Conservation (phyloP, 1,140 invertebrate species). For the Melipona quadrifasciata region DNA sequence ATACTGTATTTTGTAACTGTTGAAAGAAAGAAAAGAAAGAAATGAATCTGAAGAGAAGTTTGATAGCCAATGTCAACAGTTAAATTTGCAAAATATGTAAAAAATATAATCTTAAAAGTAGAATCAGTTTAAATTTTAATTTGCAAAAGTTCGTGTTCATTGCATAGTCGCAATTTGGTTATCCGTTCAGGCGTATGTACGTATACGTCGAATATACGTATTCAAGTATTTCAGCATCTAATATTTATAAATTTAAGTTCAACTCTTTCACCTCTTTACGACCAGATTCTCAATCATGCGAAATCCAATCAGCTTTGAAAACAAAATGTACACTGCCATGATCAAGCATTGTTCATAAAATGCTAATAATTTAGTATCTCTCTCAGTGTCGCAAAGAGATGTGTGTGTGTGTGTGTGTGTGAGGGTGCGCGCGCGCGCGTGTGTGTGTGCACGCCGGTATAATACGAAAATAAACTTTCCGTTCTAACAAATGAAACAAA, state of each 20-base stretch:
- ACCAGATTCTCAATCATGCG: not conserved
- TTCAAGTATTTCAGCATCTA: not conserved
- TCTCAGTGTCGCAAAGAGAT: not conserved
- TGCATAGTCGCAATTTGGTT: not conserved
- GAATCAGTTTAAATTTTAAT: not conserved
- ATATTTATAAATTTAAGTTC: not conserved
- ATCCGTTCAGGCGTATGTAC: not conserved
- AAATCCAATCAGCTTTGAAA: not conserved
- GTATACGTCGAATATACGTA: not conserved
- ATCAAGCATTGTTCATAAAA: not conserved
- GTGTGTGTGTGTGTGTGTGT: not conserved
- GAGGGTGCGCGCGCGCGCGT: no score
- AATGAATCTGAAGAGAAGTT: not conserved
- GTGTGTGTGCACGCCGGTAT: not conserved
- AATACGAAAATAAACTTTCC: not conserved
- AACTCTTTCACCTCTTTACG: not conserved
- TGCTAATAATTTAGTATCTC: not conserved
- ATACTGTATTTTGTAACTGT: not conserved
- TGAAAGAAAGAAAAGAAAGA: not conserved
- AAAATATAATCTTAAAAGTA: not conserved
- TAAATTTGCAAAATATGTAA: not conserved
- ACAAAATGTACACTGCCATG: not conserved
- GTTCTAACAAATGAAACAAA: not conserved
- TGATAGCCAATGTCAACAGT: not conserved
- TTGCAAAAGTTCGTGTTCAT: not conserved